Evolutionary conservation across 2,797 vertebrate genomes (phyloP), one percentile per base, ranked within the genome.

Genomic region (Myripristis jacobus): DNA sequence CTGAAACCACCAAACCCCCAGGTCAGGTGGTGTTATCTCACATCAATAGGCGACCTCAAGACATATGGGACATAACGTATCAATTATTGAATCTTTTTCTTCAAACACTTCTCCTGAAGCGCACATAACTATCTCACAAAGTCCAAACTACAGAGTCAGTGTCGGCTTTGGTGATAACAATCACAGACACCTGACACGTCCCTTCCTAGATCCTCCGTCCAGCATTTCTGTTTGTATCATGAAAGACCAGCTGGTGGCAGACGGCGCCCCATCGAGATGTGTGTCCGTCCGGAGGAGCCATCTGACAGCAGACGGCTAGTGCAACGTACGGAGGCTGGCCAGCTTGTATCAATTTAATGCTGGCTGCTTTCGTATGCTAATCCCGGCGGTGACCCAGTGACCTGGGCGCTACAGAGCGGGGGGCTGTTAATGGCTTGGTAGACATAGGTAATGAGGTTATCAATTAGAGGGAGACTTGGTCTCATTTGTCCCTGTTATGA

Each of bases 281-380:
- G 74, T 59, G 74, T 83, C 73, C 36, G 65, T 84, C 85, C 74
- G 24, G 48, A 36, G 0, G 55, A 86, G 83, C 64, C 62, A 41
- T 90, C 77, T 75, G 83, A 90, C 84, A 76, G 79, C 75, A 80
- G 54, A 55, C 63, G 71, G 74, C 70, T 6, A 67, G 38, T 46
- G 65, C 22, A 77, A 72, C 71, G 65, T 68, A 53, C 29, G 25
- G 43, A 70, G 61, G 34, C 61, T 67, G 57, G 66, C 70, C 87
- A 73, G 76, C 80, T 87, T 91, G 87, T 86, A 82, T 71, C 85
- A 81, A 86, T 91, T 89, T 87, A 91, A 84, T 84, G 86, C 70
- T 73, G 64, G 71, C 80, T 87, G 83, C 73, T 81, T 73, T 80
- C 73, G 51, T 82, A 73, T 75, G 80, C 34, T 69, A 79, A 82